These are phyloP conservation scores for Gambusia holbrooki DNA, from an alignment of 2,113 vertebrate genomes.

Conservation along the genomic window DNA sequence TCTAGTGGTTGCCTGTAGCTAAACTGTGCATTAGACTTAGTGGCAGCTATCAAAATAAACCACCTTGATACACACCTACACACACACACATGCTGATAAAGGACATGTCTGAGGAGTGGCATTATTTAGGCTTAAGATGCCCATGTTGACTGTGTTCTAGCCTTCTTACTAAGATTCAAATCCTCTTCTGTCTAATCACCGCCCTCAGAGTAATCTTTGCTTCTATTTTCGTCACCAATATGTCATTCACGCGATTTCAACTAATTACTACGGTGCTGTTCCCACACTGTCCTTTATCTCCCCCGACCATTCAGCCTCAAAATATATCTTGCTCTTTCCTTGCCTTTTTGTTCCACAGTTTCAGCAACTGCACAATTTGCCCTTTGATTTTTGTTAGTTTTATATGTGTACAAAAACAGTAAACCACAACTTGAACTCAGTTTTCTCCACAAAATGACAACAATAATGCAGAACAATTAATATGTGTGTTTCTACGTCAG, in stretches of 20 bases:
- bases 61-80: constrained; percentile 34
- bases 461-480: too few species aligned
- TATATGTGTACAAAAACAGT: too few species aligned
- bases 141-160: constrained; percentile 19
- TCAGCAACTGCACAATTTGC: too few species aligned
- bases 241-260: constrained; percentile 48
- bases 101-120: constrained; percentile 1
- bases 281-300: constrained; percentile 22
- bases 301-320: constrained; percentile 19
- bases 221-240: constrained; percentile 29
- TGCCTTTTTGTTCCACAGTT: not conserved
- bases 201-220: constrained; percentile 47
- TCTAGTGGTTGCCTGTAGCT: constrained; percentile 60
- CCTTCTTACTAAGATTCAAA: constrained; percentile 22
- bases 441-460: too few species aligned
- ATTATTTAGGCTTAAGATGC: constrained; percentile 31
- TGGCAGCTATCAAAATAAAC: constrained; percentile 59
- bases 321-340: constrained; percentile 16
- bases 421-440: too few species aligned
- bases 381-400: too few species aligned
- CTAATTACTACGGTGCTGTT: constrained; percentile 34
- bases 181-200: constrained; percentile 46
- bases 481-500: too few species aligned
- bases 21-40: constrained; percentile 74
- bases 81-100: not conserved